Base-by-base conservation (phyloP, 1,140 invertebrate genomes). In the Orchesella cincta region DNA sequence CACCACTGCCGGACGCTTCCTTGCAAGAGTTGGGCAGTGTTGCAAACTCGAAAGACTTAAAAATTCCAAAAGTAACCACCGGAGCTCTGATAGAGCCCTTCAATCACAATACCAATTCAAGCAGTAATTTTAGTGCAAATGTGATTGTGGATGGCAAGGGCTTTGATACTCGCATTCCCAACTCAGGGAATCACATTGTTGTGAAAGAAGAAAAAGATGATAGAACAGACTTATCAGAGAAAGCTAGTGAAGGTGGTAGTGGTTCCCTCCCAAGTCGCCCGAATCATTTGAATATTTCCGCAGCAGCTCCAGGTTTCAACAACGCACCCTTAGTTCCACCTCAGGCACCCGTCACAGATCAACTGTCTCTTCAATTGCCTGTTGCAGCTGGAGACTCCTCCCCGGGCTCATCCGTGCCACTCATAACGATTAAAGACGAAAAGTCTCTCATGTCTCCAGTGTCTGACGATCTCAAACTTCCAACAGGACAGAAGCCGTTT, bases 341-440 rank as follows among this genome's bases (percentile, higher is more conserved):
- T 31, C 28, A 39, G 31, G 26, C 8, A 31, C 26, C 28, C 3
- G 33, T 75, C 16, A 8, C 57, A 23, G 52, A 33, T 29, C 34
- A 72, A 31, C 34, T 77, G 16, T 33, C 71, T 31, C 67, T 77
- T 0, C 76, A 77, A 33, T 29, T 76, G 67, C 67, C 67, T 54
- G 36, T 34, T 1, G 14, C 31, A 12, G 1, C 62, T 12, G 28
- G 3, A 26, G 52, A 29, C 29, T 26, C 29, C n/a, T 67, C 62
- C 8, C 62, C 62, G 2, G 62, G 62, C 36, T 73, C 71, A 8
- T 31, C 36, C 28, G 73, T 39, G 39, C 73, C 76, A n/a, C 39
- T 82, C 8, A 82, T 82, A 67, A 80, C 74, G 36, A 80, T 82
- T 46, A 82, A 80, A 54, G 76, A 78, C 73, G 81, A 82, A 62